Evolutionary conservation across 2,797 vertebrate genomes (phyloP).

Genomic region (Lemur catta): DNA sequence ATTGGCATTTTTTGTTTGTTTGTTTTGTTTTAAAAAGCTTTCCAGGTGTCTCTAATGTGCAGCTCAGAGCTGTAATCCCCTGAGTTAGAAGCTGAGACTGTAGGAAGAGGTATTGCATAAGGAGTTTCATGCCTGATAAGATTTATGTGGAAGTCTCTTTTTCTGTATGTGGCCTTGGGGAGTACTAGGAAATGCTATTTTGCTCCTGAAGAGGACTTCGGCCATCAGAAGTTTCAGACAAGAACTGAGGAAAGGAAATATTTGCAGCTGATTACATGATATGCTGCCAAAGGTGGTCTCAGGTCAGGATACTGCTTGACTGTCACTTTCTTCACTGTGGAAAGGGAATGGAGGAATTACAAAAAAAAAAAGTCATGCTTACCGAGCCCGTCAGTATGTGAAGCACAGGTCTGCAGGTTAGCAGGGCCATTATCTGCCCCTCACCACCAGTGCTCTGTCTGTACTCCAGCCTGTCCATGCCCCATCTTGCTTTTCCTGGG

Average conservation of each 20-base stretch:
- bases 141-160: background rate
- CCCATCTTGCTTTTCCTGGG: background rate
- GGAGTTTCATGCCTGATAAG: background rate
- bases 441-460: background rate
- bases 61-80: background rate
- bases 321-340: background rate
- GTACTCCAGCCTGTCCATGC: background rate
- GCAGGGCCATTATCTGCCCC: background rate
- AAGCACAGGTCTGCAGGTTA: background rate
- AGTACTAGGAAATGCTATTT: constrained; percentile 35
- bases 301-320: background rate
- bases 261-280: background rate
- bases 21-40: background rate
- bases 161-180: background rate
- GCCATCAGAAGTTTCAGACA: background rate
- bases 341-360: background rate
- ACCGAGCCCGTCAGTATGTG: background rate
- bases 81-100: background rate
- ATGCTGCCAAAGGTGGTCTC: background rate
- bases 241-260: background rate
- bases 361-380: background rate
- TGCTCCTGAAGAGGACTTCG: background rate
- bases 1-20: background rate
- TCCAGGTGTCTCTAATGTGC: background rate
- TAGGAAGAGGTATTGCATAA: background rate